Conservation (phyloP, 1,140 invertebrate species). For the Pseudomyrmex dendroicus region DNA sequence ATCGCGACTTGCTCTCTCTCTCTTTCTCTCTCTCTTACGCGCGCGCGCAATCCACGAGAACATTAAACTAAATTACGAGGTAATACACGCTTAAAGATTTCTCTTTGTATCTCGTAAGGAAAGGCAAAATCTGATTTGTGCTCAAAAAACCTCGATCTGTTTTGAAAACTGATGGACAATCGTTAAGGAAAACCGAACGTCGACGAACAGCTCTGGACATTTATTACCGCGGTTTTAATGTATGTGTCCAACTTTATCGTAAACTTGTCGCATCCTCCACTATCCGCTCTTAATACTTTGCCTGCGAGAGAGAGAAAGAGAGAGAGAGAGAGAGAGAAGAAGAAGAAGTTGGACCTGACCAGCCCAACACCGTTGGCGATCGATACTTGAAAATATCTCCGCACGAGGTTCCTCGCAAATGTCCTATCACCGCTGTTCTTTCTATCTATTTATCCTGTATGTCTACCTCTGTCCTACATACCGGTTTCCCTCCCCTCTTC, state of each 20-base stretch:
- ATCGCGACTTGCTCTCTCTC: not conserved
- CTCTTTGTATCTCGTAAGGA: not conserved
- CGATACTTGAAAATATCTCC: not conserved
- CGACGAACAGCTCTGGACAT: not conserved
- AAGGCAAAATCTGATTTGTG: not conserved
- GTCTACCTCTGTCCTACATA: slow-evolving; percentile 28
- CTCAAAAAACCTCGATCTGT: not conserved
- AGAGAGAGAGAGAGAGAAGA: no score
- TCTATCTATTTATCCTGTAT: slow-evolving; percentile 29
- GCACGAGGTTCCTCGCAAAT: not conserved
- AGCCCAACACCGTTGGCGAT: not conserved
- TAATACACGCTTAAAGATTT: slow-evolving; percentile 22
- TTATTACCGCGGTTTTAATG: slow-evolving; percentile 21
- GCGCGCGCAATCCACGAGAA: slow-evolving; percentile 33
- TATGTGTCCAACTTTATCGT: not conserved
- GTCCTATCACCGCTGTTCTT: not conserved
- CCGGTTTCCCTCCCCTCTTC: not conserved
- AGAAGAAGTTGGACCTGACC: not conserved
- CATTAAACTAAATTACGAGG: slow-evolving; percentile 54
- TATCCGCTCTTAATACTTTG: no score
- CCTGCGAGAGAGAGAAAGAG: no score
- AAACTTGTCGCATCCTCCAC: not conserved
- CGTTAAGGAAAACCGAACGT: not conserved
- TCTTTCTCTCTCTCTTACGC: no score
- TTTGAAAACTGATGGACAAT: not conserved